These are phyloP conservation scores for Eubucco bourcierii DNA, from an alignment of 2,113 vertebrate species.

Conservation along the genomic window DNA sequence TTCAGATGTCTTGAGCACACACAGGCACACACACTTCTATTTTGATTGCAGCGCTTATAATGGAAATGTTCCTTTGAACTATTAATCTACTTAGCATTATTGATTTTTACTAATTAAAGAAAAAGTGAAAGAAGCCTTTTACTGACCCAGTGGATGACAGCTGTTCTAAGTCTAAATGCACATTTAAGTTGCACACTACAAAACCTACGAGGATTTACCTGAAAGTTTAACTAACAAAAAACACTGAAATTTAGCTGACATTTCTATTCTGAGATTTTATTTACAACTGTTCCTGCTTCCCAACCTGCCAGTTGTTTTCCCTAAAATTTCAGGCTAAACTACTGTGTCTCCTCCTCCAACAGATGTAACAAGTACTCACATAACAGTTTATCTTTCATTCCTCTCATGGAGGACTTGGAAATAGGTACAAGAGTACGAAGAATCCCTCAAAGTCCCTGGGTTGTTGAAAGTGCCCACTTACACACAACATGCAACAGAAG, in stretches of 20 bases:
- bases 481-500: not conserved
- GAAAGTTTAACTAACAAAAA: not conserved
- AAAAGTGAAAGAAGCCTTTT: not conserved
- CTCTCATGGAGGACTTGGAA: not conserved
- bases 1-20: not conserved
- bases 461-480: not conserved
- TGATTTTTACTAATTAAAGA: not conserved
- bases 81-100: not conserved
- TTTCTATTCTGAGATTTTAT: not conserved
- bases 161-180: not conserved
- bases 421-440: not conserved
- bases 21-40: not conserved
- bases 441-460: not conserved
- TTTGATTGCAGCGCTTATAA: not conserved
- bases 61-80: not conserved
- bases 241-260: not conserved
- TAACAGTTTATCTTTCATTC: not conserved
- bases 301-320: not conserved
- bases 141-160: not conserved
- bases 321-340: not conserved
- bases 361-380: not conserved
- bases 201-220: not conserved
- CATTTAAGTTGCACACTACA: not conserved
- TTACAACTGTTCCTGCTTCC: not conserved
- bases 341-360: not conserved